Evolutionary conservation across 2,797 vertebrate genomes (phyloP).

Genomic region (Limosa lapponica): DNA sequence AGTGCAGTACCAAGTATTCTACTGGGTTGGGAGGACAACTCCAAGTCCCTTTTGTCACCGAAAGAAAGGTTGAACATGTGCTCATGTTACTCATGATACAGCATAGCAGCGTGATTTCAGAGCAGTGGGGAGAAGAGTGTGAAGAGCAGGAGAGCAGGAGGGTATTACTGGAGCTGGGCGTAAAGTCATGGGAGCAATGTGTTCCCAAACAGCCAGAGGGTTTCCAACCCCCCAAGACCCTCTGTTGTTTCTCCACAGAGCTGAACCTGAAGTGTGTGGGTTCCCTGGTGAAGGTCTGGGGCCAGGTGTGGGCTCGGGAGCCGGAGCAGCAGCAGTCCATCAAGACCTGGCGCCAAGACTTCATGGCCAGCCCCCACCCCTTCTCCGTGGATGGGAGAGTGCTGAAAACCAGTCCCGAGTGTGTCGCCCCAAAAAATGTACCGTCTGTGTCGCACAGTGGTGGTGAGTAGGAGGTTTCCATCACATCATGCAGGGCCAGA

Average conservation of each 20-base stretch:
- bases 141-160: background rate
- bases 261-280: conserved; percentile 4
- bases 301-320: background rate
- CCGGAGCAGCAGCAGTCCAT: background rate
- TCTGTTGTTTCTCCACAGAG: background rate
- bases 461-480: background rate
- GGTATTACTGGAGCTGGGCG: background rate
- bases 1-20: background rate
- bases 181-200: background rate
- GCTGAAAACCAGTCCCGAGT: background rate
- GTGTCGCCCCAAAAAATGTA: background rate
- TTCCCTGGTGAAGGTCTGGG: conserved; percentile 19
- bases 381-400: background rate
- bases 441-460: fast-evolving
- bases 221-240: background rate
- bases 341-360: background rate
- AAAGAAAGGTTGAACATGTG: background rate
- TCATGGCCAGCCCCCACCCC: background rate
- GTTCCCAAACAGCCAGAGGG: background rate
- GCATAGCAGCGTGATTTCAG: background rate
- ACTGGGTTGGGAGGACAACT: background rate
- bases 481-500: fast-evolving
- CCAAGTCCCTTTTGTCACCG: background rate
- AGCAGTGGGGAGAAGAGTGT: background rate
- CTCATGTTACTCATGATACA: background rate